These are phyloP conservation scores for Apostichopus californicus DNA, from an alignment of 35 echinoderm and acorn worm genomes.

Conservation along the genomic window DNA sequence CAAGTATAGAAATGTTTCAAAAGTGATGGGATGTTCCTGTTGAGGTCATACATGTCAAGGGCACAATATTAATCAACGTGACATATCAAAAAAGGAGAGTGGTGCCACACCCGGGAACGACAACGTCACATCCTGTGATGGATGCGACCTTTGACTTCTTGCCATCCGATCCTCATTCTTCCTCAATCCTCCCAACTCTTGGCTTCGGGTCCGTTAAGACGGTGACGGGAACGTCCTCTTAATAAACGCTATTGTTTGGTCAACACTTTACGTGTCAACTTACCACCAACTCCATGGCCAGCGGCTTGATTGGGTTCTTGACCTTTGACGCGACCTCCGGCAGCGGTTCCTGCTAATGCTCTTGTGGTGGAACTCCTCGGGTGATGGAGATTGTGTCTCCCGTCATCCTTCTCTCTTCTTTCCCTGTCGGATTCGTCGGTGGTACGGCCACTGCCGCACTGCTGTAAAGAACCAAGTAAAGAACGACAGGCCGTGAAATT, in stretches of 20 bases:
- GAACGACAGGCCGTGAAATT: too few species aligned
- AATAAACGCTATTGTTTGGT: conserved; percentile 26
- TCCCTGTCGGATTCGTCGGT: conserved; percentile 59
- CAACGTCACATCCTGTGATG: neutral
- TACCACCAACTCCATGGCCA: conserved; percentile 72
- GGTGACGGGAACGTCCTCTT: neutral
- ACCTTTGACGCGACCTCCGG: conserved; percentile 79
- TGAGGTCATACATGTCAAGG: too few species aligned
- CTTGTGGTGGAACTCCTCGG: conserved; percentile 98
- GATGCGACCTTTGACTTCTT: neutral
- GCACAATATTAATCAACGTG: too few species aligned
- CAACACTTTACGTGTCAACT: conserved; percentile 67
- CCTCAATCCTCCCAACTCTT: neutral
- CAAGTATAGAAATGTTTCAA: too few species aligned
- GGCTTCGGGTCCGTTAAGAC: neutral
- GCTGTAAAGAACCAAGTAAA: neutral
- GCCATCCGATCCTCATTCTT: neutral
- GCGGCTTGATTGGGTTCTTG: conserved; percentile 68
- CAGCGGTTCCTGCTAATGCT: conserved; percentile 88
- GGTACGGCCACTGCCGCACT: conserved; percentile 42
- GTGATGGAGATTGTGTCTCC: conserved; percentile 77
- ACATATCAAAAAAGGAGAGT: too few species aligned
- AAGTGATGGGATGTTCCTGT: too few species aligned
- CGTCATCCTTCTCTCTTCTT: conserved; percentile 62
- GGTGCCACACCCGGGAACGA: neutral